Percentiles rank a stretch among this genome's conserved stretches.
phyloP scores from a whole-genome alignment of 2,888 invertebrate species.

The Lasioglossum oenotherae region DNA sequence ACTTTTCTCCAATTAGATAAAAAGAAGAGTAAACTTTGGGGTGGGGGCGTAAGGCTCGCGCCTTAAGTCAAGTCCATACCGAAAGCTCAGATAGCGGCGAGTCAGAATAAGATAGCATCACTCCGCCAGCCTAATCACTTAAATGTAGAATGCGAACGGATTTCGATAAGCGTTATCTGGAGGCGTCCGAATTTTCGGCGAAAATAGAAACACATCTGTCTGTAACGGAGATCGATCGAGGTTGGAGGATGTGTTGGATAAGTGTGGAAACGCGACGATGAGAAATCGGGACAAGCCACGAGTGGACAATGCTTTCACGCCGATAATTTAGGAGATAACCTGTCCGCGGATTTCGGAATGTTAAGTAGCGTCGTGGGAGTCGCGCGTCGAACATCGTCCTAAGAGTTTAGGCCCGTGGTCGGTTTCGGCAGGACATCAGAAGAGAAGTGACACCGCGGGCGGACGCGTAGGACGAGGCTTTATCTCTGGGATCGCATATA shows the following conservation, averaged over 20 bases:
- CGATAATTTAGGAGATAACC: slow-evolving; percentile 4
- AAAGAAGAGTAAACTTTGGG: background rate
- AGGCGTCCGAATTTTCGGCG: background rate
- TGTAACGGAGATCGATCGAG: slow-evolving; percentile 50
- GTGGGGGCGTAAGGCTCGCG: too few species aligned
- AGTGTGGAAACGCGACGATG: background rate
- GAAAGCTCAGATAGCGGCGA: background rate
- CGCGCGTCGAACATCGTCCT: background rate
- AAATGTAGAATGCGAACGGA: background rate
- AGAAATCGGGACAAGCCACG: background rate
- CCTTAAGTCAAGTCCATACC: background rate
- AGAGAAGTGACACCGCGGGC: slow-evolving; percentile 28
- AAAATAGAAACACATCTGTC: background rate
- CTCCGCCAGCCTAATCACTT: background rate
- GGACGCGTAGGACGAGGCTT: slow-evolving; percentile 72
- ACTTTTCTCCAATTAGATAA: background rate
- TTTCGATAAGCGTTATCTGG: slow-evolving; percentile 23
- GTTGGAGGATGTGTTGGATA: slow-evolving; percentile 5
- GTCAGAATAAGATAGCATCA: slow-evolving; percentile 22
- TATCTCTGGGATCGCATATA: slow-evolving; percentile 74
- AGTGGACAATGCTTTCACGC: slow-evolving; percentile 5
- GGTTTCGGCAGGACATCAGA: slow-evolving; percentile 66
- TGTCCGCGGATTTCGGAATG: slow-evolving; percentile 57
- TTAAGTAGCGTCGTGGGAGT: slow-evolving; percentile 40
- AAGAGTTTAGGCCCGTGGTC: background rate